Conservation (phyloP, 1,140 invertebrate species). For the Apis laboriosa region DNA sequence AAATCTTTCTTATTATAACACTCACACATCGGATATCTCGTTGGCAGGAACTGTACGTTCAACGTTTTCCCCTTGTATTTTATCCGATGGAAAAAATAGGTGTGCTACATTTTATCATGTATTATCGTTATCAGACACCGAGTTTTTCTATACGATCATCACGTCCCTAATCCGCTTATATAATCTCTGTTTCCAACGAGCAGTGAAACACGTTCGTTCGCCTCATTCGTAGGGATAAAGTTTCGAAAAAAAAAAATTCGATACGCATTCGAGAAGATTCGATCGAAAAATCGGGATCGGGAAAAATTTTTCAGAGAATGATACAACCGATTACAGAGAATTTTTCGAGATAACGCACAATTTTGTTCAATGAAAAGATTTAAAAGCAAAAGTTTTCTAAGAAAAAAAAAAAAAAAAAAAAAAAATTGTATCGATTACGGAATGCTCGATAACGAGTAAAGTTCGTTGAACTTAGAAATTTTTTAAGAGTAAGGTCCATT, state of each 20-base stretch:
- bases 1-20: slow-evolving; percentile 32
- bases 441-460: no score
- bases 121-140: slow-evolving; percentile 13
- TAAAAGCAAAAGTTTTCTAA: no score
- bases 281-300: not conserved
- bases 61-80: slow-evolving; percentile 8
- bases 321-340: no score
- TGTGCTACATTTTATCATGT: not conserved
- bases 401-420: no score
- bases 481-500: no score
- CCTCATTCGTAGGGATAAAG: not conserved
- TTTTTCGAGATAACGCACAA: no score
- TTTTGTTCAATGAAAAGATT: no score
- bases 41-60: not conserved
- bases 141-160: slow-evolving; percentile 1
- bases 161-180: not conserved
- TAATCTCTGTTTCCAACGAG: not conserved
- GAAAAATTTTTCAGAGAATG: no score
- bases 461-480: no score
- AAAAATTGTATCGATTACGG: no score
- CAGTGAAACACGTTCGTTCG: not conserved
- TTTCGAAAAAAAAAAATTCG: not conserved
- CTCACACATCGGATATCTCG: not conserved
- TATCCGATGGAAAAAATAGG: not conserved
- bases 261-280: not conserved